phyloP scores from a whole-genome alignment of 2,113 vertebrate species.

The Herpetotheres cachinnans region DNA sequence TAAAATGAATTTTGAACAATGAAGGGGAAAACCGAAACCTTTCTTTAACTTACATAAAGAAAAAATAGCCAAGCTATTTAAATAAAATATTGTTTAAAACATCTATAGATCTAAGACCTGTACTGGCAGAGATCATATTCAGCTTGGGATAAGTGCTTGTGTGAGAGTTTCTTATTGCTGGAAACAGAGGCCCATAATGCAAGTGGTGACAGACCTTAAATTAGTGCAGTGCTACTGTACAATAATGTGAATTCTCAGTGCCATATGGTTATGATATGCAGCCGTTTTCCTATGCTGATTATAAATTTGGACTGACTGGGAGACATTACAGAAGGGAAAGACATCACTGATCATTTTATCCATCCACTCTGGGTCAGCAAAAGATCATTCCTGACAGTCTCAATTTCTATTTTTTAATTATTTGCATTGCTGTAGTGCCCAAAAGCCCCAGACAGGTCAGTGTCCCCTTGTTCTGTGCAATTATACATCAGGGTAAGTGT shows the following conservation, averaged over 20 bases:
- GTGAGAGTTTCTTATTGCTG: slow-evolving; percentile 12
- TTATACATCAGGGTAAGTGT: background rate
- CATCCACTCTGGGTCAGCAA: background rate
- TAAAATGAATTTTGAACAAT: background rate
- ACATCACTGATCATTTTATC: slow-evolving; percentile 33
- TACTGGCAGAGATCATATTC: background rate
- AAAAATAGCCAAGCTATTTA: background rate
- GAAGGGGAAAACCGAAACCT: background rate
- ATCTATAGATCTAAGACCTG: background rate
- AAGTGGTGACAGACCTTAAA: slow-evolving; percentile 63
- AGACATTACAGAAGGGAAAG: slow-evolving; percentile 18
- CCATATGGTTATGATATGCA: slow-evolving; percentile 60
- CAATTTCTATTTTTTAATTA: slow-evolving; percentile 12
- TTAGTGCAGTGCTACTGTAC: slow-evolving; percentile 51
- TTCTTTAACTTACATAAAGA: background rate
- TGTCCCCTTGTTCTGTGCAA: background rate
- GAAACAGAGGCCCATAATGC: slow-evolving; percentile 14
- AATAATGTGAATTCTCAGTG: slow-evolving; percentile 36
- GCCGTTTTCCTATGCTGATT: slow-evolving; percentile 15
- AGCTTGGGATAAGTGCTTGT: background rate
- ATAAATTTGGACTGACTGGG: slow-evolving; percentile 38
- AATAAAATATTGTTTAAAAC: background rate
- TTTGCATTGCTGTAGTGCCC: background rate
- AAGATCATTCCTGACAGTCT: background rate
- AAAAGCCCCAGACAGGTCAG: background rate